Evolutionary conservation across 2,797 vertebrate genomes (phyloP), one percentile per base, ranked within the genome.

Genomic region (Triplophysa yarkandensis): DNA sequence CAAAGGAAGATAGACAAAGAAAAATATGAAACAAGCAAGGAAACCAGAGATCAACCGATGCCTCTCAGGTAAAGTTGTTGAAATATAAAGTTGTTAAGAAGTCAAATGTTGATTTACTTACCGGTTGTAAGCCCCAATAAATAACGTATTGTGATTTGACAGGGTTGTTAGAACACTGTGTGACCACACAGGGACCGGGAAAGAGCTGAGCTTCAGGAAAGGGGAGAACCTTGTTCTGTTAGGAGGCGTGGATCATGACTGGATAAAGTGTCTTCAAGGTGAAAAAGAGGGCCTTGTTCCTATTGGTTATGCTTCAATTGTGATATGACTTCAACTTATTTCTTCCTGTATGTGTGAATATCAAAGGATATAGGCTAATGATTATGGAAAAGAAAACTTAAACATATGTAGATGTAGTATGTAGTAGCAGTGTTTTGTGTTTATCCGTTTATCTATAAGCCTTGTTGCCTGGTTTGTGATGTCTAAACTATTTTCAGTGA

Each of bases 251-350:
- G 92, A 96, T 32, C 95, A 97, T 13, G 95, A 98, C 85, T 98
- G 96, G 96, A 95, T 99, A 74, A 89, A 88, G 82, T 99, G 97
- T 86, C 93, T 93, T 83, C 94, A 88, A 62, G 94, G 93, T 60
- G 92, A 93, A 74, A 84, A 61, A 74, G 92, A 91, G 78, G 96
- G 97, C 30, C 92, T 98, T 4, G 96, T 98, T 74, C 95, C 95
- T 0, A 95, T 99, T n/a, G 93, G 95, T 69, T 99, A 97, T 80
- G 94, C 97, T 0, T 99, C 97, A 27, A 93, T 98, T 0, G 93
- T 98, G 82, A 88, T 97, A 87, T 98, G 92, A 94, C 88, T 80
- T 77, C 16, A 21, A 30, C 34, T 68, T 74, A 64, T 70, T 70
- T 48, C 76, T 77, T 64, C 44, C 58, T 70, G 61, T 76, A 69